Conservation (phyloP, 1,140 invertebrate genomes). For the Arion vulgaris region DNA sequence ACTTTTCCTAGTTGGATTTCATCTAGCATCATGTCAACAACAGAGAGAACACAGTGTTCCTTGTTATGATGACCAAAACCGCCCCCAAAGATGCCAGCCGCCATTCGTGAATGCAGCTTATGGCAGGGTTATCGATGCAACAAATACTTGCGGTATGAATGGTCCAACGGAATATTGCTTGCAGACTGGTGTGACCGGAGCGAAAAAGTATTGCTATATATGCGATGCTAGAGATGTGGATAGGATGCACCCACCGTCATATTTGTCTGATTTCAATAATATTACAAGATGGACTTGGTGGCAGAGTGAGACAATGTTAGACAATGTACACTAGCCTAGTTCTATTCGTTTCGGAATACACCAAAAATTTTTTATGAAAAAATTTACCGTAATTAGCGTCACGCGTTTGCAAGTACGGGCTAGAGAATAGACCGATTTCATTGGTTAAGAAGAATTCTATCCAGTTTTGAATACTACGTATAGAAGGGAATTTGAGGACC, state of each 20-base stretch:
- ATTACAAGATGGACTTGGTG: constrained; percentile 95
- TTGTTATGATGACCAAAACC: constrained; percentile 74
- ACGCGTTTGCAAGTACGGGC: no score
- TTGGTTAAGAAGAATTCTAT: no score
- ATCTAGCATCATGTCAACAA: background rate
- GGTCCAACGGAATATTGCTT: constrained; percentile 81
- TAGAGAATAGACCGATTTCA: no score
- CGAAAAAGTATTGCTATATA: constrained; percentile 78
- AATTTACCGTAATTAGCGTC: no score
- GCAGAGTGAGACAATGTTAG: constrained; percentile 98
- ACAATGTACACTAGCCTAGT: constrained; percentile 91
- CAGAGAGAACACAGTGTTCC: constrained; percentile 40
- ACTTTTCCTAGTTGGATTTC: constrained; percentile 31
- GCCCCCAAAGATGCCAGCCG: constrained; percentile 89
- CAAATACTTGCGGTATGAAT: constrained; percentile 90
- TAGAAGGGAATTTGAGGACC: no score
- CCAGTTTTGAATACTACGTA: no score
- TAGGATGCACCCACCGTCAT: no score
- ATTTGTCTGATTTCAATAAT: no score
- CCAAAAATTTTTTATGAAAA: no score
- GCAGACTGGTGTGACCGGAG: constrained; percentile 82
- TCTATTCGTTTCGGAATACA: no score
- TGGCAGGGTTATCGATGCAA: constrained; percentile 83
- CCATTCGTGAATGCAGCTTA: constrained; percentile 97
- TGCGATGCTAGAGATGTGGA: constrained; percentile 75